Percentiles rank a stretch among this genome's conserved stretches.
phyloP scores from a whole-genome alignment of 2,113 vertebrate species.

The Xiphophorus couchianus region DNA sequence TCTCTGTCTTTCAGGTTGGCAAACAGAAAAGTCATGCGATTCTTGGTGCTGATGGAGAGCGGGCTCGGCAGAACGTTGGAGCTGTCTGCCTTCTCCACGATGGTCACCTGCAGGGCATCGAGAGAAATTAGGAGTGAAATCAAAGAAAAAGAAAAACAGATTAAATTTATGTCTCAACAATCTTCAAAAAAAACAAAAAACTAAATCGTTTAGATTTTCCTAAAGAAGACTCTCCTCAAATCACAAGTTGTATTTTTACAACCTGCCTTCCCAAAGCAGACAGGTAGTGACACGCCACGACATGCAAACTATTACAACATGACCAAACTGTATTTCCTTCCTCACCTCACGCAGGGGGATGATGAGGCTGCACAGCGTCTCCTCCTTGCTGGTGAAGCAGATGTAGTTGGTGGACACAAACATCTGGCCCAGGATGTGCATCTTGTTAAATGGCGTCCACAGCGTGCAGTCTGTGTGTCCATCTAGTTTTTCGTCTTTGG shows the following conservation, averaged over 20 bases:
- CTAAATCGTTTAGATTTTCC: neutral
- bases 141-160: neutral
- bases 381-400: conserved; percentile 98
- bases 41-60: conserved; percentile 96
- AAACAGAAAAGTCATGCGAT: conserved; percentile 98
- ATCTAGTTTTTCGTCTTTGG: conserved; percentile 96
- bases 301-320: neutral
- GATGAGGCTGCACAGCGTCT: conserved; percentile 95
- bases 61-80: conserved; percentile 96
- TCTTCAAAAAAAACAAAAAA: neutral
- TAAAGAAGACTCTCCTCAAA: conserved; percentile 7
- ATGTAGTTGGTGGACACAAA: conserved; percentile 99
- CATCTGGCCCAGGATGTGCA: conserved; percentile 98
- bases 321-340: neutral
- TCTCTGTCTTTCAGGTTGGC: conserved; percentile 97
- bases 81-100: conserved; percentile 98
- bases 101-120: conserved; percentile 86
- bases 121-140: neutral
- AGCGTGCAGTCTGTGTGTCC: conserved; percentile 98
- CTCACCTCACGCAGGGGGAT: conserved; percentile 94
- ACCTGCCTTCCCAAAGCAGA: conserved; percentile 15
- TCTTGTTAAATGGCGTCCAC: conserved; percentile 99
- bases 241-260: conserved; percentile 12
- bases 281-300: neutral
- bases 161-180: neutral